phyloP scores from a whole-genome alignment of 2,888 invertebrate genomes.

The Megalurothrips usitatus region DNA sequence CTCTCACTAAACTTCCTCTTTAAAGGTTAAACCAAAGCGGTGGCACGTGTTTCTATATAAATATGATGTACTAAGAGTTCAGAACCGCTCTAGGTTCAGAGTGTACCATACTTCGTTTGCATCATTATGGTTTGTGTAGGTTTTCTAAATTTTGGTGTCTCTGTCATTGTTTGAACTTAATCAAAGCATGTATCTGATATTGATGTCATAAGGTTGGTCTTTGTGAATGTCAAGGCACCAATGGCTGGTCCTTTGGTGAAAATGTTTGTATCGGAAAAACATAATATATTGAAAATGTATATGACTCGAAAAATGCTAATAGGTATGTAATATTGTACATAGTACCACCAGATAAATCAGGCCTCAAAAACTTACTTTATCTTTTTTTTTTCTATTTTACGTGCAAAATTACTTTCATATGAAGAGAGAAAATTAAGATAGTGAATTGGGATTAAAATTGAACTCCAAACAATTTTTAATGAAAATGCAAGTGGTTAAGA shows the following conservation, averaged over 20 bases:
- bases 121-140: background rate
- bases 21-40: no score
- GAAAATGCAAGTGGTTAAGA: background rate
- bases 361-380: slow-evolving; percentile 4
- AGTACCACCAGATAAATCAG: background rate
- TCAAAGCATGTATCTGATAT: background rate
- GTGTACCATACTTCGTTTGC: background rate
- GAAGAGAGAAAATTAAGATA: no score
- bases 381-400: no score
- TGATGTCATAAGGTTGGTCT: background rate
- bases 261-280: background rate
- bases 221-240: background rate
- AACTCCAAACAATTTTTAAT: background rate
- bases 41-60: no score
- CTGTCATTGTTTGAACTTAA: slow-evolving; percentile 18
- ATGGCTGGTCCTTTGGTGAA: background rate
- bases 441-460: background rate
- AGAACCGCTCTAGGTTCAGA: background rate
- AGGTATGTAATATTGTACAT: slow-evolving; percentile 13
- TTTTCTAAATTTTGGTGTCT: background rate
- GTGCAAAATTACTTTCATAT: no score
- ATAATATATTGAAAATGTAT: background rate
- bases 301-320: background rate
- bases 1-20: no score
- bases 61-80: background rate